phyloP scores from a whole-genome alignment of 1,140 invertebrate species.

The Bombus polaris region DNA sequence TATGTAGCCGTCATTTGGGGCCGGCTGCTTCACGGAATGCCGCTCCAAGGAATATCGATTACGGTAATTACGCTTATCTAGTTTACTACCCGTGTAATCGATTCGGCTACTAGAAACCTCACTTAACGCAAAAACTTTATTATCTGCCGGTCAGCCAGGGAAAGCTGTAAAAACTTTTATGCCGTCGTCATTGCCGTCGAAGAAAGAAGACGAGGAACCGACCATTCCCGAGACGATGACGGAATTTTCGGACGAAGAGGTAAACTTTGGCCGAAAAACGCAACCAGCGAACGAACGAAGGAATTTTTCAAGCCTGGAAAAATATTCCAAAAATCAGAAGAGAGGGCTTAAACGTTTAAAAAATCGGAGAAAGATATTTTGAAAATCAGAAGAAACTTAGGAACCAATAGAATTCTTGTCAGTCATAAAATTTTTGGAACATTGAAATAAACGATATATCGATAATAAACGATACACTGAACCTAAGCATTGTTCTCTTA shows the following conservation, averaged over 20 bases:
- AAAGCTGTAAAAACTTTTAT: slow-evolving; percentile 46
- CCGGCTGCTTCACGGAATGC: slow-evolving; percentile 25
- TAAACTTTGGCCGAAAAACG: background rate
- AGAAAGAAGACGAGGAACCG: background rate
- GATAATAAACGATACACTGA: too few relatives aligned
- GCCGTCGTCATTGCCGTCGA: background rate
- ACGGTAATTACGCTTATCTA: slow-evolving; percentile 66
- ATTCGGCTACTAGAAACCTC: slow-evolving; percentile 29
- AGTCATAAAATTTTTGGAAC: too few relatives aligned
- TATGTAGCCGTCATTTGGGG: slow-evolving; percentile 55
- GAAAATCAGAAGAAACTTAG: background rate
- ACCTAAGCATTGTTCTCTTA: too few relatives aligned
- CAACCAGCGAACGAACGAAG: background rate
- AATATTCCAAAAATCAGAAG: too few relatives aligned
- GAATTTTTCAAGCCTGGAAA: background rate
- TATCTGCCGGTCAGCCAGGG: slow-evolving; percentile 2
- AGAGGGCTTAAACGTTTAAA: background rate
- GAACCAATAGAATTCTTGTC: too few relatives aligned
- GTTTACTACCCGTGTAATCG: slow-evolving; percentile 58
- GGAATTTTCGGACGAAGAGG: background rate
- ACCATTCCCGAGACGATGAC: background rate
- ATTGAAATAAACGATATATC: too few relatives aligned
- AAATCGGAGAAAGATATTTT: fast-evolving
- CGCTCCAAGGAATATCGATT: slow-evolving; percentile 57
- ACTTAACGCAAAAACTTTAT: slow-evolving; percentile 40